phyloP scores from a whole-genome alignment of 2,888 invertebrate species.

The Agrilus cyanescens region DNA sequence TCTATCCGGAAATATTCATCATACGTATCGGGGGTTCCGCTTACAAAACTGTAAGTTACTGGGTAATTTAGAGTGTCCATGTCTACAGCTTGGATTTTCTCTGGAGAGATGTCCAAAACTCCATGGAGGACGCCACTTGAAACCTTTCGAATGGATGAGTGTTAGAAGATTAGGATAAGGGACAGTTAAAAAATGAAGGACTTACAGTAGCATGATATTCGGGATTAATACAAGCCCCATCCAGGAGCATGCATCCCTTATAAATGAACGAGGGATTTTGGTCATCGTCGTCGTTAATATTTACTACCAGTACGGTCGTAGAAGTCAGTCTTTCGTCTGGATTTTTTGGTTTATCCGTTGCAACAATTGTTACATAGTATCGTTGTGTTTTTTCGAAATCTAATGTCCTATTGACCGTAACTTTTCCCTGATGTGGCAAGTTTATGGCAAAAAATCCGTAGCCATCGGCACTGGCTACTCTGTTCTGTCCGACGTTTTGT shows the following conservation, averaged over 20 bases:
- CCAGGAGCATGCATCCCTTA: slow-evolving; percentile 69
- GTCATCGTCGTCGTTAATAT: slow-evolving; percentile 80
- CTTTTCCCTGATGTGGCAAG: slow-evolving; percentile 78
- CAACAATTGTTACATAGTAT: slow-evolving; percentile 78
- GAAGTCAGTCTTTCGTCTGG: slow-evolving; percentile 64
- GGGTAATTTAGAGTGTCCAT: slow-evolving; percentile 79
- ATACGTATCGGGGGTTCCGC: slow-evolving; percentile 68
- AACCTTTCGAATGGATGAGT: slow-evolving; percentile 40
- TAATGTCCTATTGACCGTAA: slow-evolving; percentile 72
- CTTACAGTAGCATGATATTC: slow-evolving; percentile 75
- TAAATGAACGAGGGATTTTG: slow-evolving; percentile 86
- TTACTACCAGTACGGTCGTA: slow-evolving; percentile 74
- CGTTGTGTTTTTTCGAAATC: slow-evolving; percentile 82
- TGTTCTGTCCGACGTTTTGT: slow-evolving; percentile 42
- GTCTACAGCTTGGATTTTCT: slow-evolving; percentile 82
- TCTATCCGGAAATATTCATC: slow-evolving; percentile 75
- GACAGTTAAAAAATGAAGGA: slow-evolving; percentile 15
- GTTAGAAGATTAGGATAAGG: not conserved
- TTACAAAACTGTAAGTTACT: slow-evolving; percentile 70
- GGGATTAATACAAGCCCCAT: slow-evolving; percentile 78
- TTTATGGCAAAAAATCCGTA: slow-evolving; percentile 75
- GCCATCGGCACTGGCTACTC: slow-evolving; percentile 61
- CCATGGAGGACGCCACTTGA: slow-evolving; percentile 75
- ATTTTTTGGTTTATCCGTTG: slow-evolving; percentile 78
- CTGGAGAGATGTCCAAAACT: slow-evolving; percentile 70